These are phyloP conservation scores for Enteromius paludinosus DNA, from an alignment of 2,797 vertebrate species.

Conservation along the genomic window DNA sequence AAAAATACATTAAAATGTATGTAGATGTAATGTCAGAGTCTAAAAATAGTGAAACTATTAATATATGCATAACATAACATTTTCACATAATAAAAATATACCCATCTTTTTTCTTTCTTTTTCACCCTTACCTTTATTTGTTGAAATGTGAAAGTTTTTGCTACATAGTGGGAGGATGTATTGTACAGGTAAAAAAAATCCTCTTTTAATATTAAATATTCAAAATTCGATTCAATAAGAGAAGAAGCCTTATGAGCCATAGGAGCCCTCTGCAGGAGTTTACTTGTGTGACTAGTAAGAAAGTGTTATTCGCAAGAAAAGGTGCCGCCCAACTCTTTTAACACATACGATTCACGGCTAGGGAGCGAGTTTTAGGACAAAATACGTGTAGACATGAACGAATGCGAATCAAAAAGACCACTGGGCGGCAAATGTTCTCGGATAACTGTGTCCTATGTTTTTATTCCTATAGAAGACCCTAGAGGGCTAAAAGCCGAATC, in stretches of 20 bases:
- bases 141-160: too few relatives aligned
- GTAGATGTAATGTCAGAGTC: too few relatives aligned
- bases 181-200: too few relatives aligned
- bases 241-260: not conserved
- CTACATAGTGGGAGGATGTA: too few relatives aligned
- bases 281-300: accelerated
- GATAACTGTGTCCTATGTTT: not conserved
- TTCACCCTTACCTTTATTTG: too few relatives aligned
- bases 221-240: not conserved
- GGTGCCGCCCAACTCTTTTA: not conserved
- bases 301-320: not conserved
- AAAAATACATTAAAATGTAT: too few relatives aligned
- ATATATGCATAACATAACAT: too few relatives aligned
- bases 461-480: not conserved
- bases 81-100: too few relatives aligned
- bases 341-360: constrained; percentile 29
- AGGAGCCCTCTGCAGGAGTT: constrained; percentile 9
- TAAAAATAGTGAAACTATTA: too few relatives aligned
- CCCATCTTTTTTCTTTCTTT: too few relatives aligned
- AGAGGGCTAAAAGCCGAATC: not conserved
- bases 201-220: not conserved
- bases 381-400: constrained; percentile 11
- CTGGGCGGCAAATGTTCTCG: not conserved
- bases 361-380: constrained; percentile 60
- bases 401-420: constrained; percentile 17